Base-by-base conservation (phyloP, 2,888 invertebrate species). In the Julus scandinavius region DNA sequence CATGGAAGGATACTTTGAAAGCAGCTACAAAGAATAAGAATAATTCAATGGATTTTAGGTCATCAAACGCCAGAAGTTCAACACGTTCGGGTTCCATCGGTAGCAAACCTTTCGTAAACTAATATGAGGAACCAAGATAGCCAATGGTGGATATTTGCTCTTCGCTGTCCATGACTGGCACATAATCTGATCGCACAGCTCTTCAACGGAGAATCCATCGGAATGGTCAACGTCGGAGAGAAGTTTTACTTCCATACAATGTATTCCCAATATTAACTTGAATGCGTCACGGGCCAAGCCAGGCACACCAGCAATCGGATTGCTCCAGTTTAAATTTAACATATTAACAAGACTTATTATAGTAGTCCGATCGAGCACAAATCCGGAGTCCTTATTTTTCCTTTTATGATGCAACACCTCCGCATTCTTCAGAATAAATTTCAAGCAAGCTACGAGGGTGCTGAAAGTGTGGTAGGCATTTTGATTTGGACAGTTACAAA, bases 111-210 rank as follows among this genome's bases (percentile, higher is more conserved):
- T 88, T 40, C 11, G n/a, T 9, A 86, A 58, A n/a, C 58, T 41
- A 41, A 88, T 20, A n/a, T 88, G 11, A 15, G 40, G 85, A 40
- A 88, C 72, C 29, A 88, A 58, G 11, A 85, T 86, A 40, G 85
- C 85, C 86, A 88, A 88, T 7, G 49, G 58, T 20, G 72, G 72
- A 86, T 88, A 88, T 88, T 88, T 88, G n/a, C 72, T 29, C 86
- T 88, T 88, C n/a, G 40, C 40, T 17, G 88, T 63, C 85, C 86
- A 86, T 5, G 88, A 29, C 20, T 54, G 85, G 29, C 86, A 50
- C 86, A 88, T 85, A 7, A 45, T 50, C 17, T 63, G 40, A 38
- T 40, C 17, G 20, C 72, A 80, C 49, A 87, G 83, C 11, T 87
- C 38, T 11, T 83, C 20, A 9, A 87, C 9, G 63, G 3, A 63